These are phyloP conservation scores for Pseudochromis fuscus DNA, from an alignment of 2,797 vertebrate species.

Conservation along the genomic window DNA sequence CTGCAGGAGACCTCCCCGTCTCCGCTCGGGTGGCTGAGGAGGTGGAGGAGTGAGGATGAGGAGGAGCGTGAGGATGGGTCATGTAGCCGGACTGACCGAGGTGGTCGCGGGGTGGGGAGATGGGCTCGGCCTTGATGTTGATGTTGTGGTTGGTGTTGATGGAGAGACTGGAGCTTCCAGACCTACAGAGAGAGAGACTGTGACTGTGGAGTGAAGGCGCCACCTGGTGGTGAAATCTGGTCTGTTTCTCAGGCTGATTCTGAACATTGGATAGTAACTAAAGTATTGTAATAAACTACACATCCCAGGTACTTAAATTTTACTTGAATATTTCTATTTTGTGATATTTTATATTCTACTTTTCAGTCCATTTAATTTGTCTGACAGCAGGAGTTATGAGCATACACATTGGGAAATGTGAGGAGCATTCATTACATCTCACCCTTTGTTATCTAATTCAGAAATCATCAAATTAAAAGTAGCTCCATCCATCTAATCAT, in stretches of 20 bases:
- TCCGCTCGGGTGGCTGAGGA: conserved; percentile 83
- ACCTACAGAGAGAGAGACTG: conserved; percentile 73
- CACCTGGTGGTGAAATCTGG: conserved; percentile 40
- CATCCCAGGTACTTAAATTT: neutral
- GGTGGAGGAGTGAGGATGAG: conserved; percentile 41
- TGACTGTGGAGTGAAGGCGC: neutral
- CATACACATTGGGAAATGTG: no score
- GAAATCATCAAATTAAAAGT: no score
- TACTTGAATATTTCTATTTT: neutral
- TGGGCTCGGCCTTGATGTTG: conserved; percentile 95
- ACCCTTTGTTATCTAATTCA: no score
- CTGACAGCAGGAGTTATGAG: neutral
- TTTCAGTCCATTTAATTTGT: neutral
- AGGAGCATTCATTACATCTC: no score
- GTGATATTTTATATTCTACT: neutral
- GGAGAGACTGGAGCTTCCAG: conserved; percentile 88
- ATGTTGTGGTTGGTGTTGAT: conserved; percentile 91
- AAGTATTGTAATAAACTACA: no score
- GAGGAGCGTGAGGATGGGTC: conserved; percentile 70
- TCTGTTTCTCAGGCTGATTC: neutral
- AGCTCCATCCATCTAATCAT: no score
- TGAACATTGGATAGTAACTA: neutral
- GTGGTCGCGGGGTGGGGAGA: conserved; percentile 92
- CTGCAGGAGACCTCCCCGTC: conserved; percentile 91
- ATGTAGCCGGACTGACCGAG: conserved; percentile 88